phyloP scores from a whole-genome alignment of 2,113 vertebrate genomes.

The Corvus cornix region DNA sequence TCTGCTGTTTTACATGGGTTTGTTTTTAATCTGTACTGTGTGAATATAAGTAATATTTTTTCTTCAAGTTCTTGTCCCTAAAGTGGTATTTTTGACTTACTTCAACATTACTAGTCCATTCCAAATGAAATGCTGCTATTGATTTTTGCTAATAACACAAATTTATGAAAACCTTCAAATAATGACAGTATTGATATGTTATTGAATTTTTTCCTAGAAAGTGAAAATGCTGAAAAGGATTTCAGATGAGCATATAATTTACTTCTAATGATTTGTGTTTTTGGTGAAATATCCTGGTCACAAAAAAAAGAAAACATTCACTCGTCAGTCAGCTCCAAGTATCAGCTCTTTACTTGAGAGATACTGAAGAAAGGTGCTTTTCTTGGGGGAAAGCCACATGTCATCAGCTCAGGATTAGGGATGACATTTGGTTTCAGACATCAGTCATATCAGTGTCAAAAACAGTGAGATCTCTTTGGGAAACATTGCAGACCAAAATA shows the following conservation, averaged over 20 bases:
- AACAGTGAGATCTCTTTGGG: neutral
- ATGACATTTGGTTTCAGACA: conserved; percentile 2
- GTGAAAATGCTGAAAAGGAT: neutral
- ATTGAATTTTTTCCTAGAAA: neutral
- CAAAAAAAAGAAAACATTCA: neutral
- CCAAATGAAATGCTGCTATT: neutral
- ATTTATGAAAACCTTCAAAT: neutral
- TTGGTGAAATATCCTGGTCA: neutral
- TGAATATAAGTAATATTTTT: neutral
- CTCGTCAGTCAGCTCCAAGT: neutral
- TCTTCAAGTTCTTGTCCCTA: neutral
- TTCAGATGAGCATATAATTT: neutral
- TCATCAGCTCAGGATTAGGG: neutral
- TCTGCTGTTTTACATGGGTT: neutral
- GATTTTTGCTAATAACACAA: neutral
- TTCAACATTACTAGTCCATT: neutral
- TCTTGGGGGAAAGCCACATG: neutral
- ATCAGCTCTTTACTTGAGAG: neutral
- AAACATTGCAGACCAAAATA: conserved; percentile 23
- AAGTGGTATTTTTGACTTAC: neutral
- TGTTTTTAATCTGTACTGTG: neutral
- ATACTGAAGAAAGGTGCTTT: neutral
- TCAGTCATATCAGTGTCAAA: neutral
- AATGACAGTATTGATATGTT: neutral
- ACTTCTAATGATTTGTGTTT: neutral